These are phyloP conservation scores for Streptopelia turtur DNA, from an alignment of 2,797 vertebrate species.

Conservation along the genomic window DNA sequence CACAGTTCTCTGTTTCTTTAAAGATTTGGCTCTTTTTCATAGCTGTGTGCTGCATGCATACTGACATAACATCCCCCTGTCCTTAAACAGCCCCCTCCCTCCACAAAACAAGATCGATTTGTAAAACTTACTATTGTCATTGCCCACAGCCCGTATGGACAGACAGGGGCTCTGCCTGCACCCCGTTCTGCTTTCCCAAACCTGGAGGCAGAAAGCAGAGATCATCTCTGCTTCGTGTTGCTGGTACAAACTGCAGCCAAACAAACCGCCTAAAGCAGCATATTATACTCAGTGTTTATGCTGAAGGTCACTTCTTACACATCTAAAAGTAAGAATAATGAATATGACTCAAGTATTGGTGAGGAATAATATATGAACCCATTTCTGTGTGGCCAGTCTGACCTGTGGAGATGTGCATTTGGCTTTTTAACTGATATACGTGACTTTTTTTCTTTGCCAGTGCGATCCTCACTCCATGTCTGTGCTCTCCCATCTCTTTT, in stretches of 20 bases:
- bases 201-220: background rate
- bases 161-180: background rate
- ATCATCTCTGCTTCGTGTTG: accelerated
- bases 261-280: accelerated
- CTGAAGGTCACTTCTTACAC: background rate
- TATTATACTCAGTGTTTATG: background rate
- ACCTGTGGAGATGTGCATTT: background rate
- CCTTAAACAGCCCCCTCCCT: background rate
- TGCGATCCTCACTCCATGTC: background rate
- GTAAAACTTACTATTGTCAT: background rate
- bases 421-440: background rate
- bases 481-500: accelerated
- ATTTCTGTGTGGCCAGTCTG: background rate
- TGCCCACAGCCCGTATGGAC: accelerated
- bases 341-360: background rate
- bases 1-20: background rate
- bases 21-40: background rate
- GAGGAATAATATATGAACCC: background rate
- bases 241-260: background rate
- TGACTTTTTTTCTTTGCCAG: background rate
- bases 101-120: background rate
- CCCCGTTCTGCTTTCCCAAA: background rate
- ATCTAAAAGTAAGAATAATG: background rate
- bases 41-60: background rate
- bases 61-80: background rate